These are phyloP conservation scores for Acrocephalus kingi DNA, from an alignment of 2,113 vertebrate genomes.

Conservation along the genomic window DNA sequence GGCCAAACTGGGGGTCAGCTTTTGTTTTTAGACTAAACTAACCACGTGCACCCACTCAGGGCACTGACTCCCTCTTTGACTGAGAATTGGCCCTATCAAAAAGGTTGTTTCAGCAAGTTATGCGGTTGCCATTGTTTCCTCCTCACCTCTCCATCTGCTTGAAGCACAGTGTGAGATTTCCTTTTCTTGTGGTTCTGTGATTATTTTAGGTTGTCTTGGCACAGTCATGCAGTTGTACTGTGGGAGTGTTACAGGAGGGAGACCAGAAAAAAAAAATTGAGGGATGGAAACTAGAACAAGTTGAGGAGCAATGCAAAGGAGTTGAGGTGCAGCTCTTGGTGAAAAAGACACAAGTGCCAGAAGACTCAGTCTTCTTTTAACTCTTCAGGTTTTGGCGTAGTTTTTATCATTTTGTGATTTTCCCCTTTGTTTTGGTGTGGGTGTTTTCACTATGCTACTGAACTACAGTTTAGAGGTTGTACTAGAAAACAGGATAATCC, in stretches of 20 bases:
- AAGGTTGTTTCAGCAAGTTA: background rate
- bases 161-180: background rate
- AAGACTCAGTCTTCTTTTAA: background rate
- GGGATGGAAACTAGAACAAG: background rate
- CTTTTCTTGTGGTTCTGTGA: background rate
- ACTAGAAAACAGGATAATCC: background rate
- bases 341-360: background rate
- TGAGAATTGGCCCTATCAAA: background rate
- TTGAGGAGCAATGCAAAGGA: background rate
- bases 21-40: background rate
- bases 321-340: background rate
- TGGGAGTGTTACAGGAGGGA: background rate
- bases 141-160: background rate
- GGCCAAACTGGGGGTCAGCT: background rate
- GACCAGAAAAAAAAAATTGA: background rate
- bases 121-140: background rate
- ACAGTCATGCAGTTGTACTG: background rate
- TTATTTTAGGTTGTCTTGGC: background rate
- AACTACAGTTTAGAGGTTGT: background rate
- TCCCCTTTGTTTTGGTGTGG: background rate
- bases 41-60: background rate
- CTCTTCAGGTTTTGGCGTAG: background rate
- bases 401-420: rapidly evolving
- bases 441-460: background rate
- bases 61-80: background rate